Conservation (phyloP, 2,113 vertebrate species). For the Gallinago jamesoni region DNA sequence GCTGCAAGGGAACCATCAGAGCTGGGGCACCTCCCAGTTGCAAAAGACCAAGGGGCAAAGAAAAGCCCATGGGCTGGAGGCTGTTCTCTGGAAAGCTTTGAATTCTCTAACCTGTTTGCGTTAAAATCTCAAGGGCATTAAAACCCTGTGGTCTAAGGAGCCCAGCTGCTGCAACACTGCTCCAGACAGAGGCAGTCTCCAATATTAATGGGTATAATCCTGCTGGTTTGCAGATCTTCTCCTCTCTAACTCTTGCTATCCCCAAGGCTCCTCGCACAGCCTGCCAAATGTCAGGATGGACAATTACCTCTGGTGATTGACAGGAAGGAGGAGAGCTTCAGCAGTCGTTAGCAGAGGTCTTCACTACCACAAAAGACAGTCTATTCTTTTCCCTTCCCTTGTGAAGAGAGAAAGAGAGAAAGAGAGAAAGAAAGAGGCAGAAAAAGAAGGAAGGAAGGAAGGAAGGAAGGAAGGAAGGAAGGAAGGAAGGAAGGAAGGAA, state of each 20-base stretch:
- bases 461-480: too few relatives aligned
- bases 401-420: not conserved
- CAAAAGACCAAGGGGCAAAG: not conserved
- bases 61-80: not conserved
- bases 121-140: not conserved
- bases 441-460: not conserved
- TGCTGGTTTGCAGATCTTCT: not conserved
- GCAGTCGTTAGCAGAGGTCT: not conserved
- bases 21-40: rapidly evolving
- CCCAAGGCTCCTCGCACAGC: not conserved
- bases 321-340: not conserved
- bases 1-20: not conserved
- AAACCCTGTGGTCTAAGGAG: not conserved
- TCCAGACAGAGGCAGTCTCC: not conserved
- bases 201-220: not conserved
- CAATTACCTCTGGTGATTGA: slow-evolving; percentile 14
- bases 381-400: not conserved
- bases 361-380: not conserved
- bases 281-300: not conserved
- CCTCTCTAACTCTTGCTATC: not conserved
- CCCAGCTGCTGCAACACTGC: not conserved
- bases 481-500: not conserved
- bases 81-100: not conserved
- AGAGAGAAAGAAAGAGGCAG: not conserved
- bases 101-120: not conserved